Evolutionary conservation across 2,113 vertebrate genomes (phyloP), one percentile per base, ranked within the genome.

Genomic region (Spea multiplicata): DNA sequence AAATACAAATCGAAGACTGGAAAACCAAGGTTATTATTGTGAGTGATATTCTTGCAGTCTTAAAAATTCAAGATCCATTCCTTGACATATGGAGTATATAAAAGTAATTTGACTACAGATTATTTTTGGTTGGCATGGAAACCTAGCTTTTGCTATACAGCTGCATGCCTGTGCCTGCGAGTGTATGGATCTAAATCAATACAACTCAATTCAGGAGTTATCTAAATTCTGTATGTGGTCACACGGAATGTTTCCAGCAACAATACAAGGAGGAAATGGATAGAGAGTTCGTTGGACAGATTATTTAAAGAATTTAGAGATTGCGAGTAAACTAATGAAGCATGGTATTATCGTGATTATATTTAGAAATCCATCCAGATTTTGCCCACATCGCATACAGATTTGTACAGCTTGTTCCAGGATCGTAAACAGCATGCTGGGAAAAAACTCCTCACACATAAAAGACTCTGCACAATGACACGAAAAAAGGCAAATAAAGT

Each of bases 361-460:
- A 71, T 14, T 52, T 53, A 45, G 57, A 71, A 62, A 44, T 65
- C 30, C 30, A 30, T 30, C 10, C 44, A 13, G 16, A 50, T 66
- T 13, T 30, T 71, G 53, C 75, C 75, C 75, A 78, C 75, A 77
- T 64, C 17, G 64, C 30, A 50, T 13, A 48, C 4, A 69, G 59
- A 44, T 71, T 65, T 71, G 76, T 78, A 78, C 76, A 78, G 68
- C 8, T 50, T 78, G 76, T 78, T 78, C 76, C 59, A 71, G 69
- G 47, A 14, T 78, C 70, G 53, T 30, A 78, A 44, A 71, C 71
- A 71, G 71, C 68, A 64, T 13, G 76, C 76, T 30, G 76, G 44
- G 68, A 78, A 78, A 78, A 14, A 45, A 78, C 30, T 30, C 68
- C 65, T 71, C 57, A 64, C 76, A 53, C 62, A 65, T 71, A 53